phyloP scores from a whole-genome alignment of 2,113 vertebrate species.

The Laticauda colubrina region DNA sequence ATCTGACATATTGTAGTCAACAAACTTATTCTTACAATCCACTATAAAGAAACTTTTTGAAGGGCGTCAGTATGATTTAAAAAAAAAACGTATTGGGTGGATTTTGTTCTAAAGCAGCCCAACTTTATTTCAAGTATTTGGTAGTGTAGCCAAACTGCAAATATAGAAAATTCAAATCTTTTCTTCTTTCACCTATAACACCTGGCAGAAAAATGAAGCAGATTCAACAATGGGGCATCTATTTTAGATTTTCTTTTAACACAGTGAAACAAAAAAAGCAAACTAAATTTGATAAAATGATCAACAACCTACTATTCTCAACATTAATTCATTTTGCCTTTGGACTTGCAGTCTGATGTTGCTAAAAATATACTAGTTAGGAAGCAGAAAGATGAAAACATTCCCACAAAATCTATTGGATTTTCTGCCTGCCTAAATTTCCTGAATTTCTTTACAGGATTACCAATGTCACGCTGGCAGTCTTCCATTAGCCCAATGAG shows the following conservation, averaged over 20 bases:
- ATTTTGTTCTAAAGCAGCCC: slow-evolving; percentile 44
- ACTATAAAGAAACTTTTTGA: slow-evolving; percentile 44
- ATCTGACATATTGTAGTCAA: slow-evolving; percentile 46
- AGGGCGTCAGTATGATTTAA: slow-evolving; percentile 28
- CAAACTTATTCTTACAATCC: slow-evolving; percentile 38
- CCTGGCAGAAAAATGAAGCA: background rate
- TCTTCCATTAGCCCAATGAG: background rate
- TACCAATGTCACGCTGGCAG: background rate
- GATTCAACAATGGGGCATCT: background rate
- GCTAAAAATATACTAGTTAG: background rate
- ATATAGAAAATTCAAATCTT: slow-evolving; percentile 12
- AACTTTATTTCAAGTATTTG: slow-evolving; percentile 47
- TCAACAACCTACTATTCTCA: background rate
- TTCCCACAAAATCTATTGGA: slow-evolving; percentile 22
- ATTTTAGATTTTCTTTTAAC: background rate
- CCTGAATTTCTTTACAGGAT: slow-evolving; percentile 44
- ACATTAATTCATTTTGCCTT: slow-evolving; percentile 3
- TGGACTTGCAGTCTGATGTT: background rate
- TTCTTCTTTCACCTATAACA: slow-evolving; percentile 12
- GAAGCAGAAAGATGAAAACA: background rate
- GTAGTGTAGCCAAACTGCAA: slow-evolving; percentile 23
- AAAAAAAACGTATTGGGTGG: background rate
- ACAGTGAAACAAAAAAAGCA: background rate
- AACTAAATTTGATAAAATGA: slow-evolving; percentile 14
- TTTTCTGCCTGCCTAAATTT: slow-evolving; percentile 13